Conservation (phyloP, 1,140 invertebrate species). For the Drosophila micromelanica region DNA sequence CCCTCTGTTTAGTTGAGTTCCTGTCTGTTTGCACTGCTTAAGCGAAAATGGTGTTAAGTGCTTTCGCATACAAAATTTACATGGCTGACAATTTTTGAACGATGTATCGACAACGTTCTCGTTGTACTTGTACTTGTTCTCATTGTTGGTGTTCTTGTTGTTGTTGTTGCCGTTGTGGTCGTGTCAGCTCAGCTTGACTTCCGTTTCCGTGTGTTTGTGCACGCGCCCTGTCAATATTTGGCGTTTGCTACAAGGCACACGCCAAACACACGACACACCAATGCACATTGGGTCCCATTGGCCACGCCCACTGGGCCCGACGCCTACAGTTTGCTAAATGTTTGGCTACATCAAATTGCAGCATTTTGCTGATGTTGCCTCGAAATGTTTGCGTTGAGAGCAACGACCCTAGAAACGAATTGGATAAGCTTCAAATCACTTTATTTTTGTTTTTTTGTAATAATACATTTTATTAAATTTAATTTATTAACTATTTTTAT, state of each 20-base stretch:
- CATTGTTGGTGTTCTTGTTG: slow-evolving; percentile 24
- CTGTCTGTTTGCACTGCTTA: slow-evolving; percentile 70
- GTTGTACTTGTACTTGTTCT: slow-evolving; percentile 25
- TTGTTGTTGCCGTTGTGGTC: slow-evolving; percentile 58
- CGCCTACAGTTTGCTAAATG: slow-evolving; percentile 38
- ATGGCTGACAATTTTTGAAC: slow-evolving; percentile 76
- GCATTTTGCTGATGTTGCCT: slow-evolving; percentile 27
- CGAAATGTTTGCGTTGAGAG: slow-evolving; percentile 39
- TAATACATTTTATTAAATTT: slow-evolving; percentile 79
- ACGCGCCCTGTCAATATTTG: slow-evolving; percentile 77
- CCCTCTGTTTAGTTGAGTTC: slow-evolving; percentile 37
- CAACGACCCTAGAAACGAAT: slow-evolving; percentile 16
- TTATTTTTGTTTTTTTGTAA: slow-evolving; percentile 18
- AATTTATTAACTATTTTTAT: slow-evolving; percentile 62
- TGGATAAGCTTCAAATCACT: background rate
- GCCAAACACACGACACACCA: slow-evolving; percentile 31
- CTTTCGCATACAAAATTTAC: slow-evolving; percentile 83
- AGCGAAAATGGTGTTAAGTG: slow-evolving; percentile 81
- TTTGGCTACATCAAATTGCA: slow-evolving; percentile 61
- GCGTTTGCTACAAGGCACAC: slow-evolving; percentile 67
- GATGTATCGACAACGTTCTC: slow-evolving; percentile 61
- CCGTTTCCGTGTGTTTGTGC: slow-evolving; percentile 69
- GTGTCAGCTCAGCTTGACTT: slow-evolving; percentile 74
- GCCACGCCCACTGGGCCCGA: slow-evolving; percentile 5
- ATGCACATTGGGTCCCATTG: background rate